These are phyloP conservation scores for Oncorhynchus clarkii DNA, from an alignment of 2,113 vertebrate genomes.

Conservation along the genomic window DNA sequence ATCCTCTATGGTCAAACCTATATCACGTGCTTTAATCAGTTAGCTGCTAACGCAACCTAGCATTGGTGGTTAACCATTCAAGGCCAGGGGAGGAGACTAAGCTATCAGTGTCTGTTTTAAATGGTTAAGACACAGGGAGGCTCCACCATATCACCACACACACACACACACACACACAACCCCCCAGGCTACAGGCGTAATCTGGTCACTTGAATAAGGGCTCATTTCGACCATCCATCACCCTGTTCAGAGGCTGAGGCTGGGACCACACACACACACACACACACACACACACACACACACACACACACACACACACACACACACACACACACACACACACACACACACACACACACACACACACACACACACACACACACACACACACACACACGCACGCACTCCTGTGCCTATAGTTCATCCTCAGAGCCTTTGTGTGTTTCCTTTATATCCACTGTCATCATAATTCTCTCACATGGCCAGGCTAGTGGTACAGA, in stretches of 20 bases:
- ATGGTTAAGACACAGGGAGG: slow-evolving; percentile 29
- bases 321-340: not conserved
- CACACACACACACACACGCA: not conserved
- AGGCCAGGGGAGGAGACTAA: not conserved
- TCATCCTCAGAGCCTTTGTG: not conserved
- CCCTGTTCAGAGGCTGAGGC: not conserved
- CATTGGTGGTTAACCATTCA: slow-evolving; percentile 15
- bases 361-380: not conserved
- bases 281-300: not conserved
- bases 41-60: slow-evolving; percentile 14
- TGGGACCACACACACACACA: not conserved
- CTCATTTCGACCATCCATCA: slow-evolving; percentile 29
- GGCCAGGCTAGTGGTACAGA: not conserved
- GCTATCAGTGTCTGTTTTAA: slow-evolving; percentile 31
- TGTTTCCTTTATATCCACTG: not conserved
- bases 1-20: slow-evolving; percentile 45
- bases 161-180: slow-evolving; percentile 16
- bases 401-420: not conserved
- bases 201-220: slow-evolving; percentile 3
- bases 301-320: not conserved
- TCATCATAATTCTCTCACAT: not conserved
- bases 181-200: not conserved
- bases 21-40: slow-evolving; percentile 44
- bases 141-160: slow-evolving; percentile 22
- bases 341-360: not conserved